Evolutionary conservation across 1,140 invertebrate genomes (phyloP).

Genomic region (Eufriesea mexicana): DNA sequence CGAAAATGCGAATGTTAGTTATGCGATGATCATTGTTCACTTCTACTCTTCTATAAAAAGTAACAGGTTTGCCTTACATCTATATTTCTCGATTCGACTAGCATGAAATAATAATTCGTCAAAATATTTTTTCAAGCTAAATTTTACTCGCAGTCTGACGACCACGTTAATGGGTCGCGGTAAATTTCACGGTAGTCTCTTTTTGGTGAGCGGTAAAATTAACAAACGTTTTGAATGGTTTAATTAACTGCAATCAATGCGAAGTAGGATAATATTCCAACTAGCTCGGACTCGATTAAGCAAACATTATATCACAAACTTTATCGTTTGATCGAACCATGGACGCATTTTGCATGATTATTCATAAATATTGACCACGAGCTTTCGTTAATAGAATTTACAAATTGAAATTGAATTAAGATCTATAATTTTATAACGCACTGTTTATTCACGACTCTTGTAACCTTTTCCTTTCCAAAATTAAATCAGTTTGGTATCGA

Average conservation of each 20-base stretch:
- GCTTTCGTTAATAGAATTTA: not conserved
- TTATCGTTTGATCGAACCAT: not conserved
- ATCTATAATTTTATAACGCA: not conserved
- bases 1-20: too few relatives aligned
- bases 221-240: not conserved
- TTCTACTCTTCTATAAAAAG: too few relatives aligned
- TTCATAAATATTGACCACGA: conserved; percentile 14
- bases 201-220: not conserved
- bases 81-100: not conserved
- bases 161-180: not conserved
- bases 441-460: not conserved
- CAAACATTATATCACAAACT: conserved; percentile 19
- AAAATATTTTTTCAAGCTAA: not conserved
- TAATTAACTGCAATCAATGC: conserved; percentile 20
- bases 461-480: not conserved
- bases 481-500: not conserved
- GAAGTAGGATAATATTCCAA: not conserved
- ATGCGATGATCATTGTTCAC: too few relatives aligned
- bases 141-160: not conserved
- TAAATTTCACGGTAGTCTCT: not conserved
- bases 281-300: not conserved
- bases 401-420: conserved; percentile 22
- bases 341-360: conserved; percentile 3
- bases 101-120: not conserved
- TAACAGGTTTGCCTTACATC: not conserved